A percentile compares a stretch with the other conserved stretches of the same genome.
Evolutionary conservation across 2,888 invertebrate species (phyloP).

Genomic region (Aromia moschata): DNA sequence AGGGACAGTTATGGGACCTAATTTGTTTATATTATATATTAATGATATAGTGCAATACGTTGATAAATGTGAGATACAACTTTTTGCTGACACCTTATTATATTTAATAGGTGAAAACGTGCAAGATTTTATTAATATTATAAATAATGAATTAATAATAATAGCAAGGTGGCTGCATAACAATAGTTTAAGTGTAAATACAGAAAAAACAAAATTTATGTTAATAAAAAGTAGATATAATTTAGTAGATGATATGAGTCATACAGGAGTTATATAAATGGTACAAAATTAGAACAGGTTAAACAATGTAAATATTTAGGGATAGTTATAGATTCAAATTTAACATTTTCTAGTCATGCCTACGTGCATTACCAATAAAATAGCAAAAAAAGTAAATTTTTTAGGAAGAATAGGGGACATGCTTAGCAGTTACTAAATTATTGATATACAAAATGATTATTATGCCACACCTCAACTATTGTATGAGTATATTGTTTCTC

Average conservation of each 20-base stretch:
- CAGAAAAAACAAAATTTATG: no score
- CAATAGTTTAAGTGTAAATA: no score
- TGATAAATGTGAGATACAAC: background rate
- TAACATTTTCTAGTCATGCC: background rate
- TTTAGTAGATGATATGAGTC: background rate
- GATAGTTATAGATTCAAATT: background rate
- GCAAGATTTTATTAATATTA: background rate
- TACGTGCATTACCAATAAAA: no score
- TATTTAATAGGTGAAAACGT: background rate
- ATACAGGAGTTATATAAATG: background rate
- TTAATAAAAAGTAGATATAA: background rate
- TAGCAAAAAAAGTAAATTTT: background rate
- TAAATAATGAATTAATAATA: background rate
- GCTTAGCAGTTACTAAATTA: background rate
- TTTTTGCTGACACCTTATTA: background rate
- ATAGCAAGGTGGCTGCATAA: background rate
- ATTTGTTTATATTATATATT: background rate
- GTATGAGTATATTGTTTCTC: background rate
- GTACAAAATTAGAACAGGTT: background rate
- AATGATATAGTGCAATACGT: no score
- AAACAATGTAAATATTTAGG: no score
- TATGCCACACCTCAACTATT: background rate
- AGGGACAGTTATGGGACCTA: conserved; percentile 1
- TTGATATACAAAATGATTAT: background rate
- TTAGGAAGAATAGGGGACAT: background rate